phyloP scores from a whole-genome alignment of 1,140 invertebrate species.

The silkworm (Bombyx mori) region ASM3026992v2 NC_085108.1:8234501-8235000 shows the following conservation, averaged over 20 bases:
- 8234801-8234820: constrained; percentile 5
- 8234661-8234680: constrained; percentile 36
- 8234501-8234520: background rate
- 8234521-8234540: background rate
- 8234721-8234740: constrained; percentile 33
- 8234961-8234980: background rate
- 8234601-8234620: background rate
- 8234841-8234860: background rate
- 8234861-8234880: too few relatives aligned
- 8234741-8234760: constrained; percentile 36
- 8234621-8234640: background rate
- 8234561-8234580: background rate
- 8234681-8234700: constrained; percentile 33
- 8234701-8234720: constrained; percentile 29
- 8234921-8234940: background rate
- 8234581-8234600: background rate
- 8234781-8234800: constrained; percentile 34
- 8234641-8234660: constrained; percentile 22
- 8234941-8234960: background rate
- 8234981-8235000: too few relatives aligned
- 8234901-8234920: background rate
- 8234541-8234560: too few relatives aligned
- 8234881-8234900: background rate
- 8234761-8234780: constrained; percentile 27
- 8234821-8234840: background rate